Conservation (phyloP, 2,113 vertebrate genomes). For the Sinocyclocheilus anophthalmus region DNA sequence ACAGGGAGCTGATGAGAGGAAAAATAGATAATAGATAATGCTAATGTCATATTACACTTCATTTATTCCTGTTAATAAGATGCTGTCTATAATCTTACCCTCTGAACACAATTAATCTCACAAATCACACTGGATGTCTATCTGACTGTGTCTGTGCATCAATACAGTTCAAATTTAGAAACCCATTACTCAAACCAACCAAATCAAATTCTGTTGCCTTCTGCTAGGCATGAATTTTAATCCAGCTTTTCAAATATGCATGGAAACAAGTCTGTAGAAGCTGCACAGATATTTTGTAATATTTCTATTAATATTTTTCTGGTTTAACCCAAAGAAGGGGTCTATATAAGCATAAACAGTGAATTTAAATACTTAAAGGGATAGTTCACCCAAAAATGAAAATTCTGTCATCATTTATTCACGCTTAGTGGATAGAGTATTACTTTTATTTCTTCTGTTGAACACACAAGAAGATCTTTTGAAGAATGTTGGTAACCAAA, state of each 20-base stretch:
- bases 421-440: not conserved
- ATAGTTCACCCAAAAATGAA: not conserved
- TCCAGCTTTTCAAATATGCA: slow-evolving; percentile 66
- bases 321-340: not conserved
- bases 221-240: slow-evolving; percentile 68
- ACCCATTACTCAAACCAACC: slow-evolving; percentile 59
- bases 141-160: slow-evolving; percentile 34
- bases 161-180: slow-evolving; percentile 51
- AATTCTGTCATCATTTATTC: not conserved
- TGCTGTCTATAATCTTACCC: slow-evolving; percentile 5
- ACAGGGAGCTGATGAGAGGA: slow-evolving; percentile 85
- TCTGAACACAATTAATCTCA: slow-evolving; percentile 17
- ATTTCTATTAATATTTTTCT: not conserved
- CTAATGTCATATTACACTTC: slow-evolving; percentile 16
- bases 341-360: not conserved
- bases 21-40: slow-evolving; percentile 18
- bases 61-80: slow-evolving; percentile 18
- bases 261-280: slow-evolving; percentile 54
- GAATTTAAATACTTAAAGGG: not conserved
- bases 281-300: slow-evolving; percentile 12
- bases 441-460: not conserved
- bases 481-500: not conserved
- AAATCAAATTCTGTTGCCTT: slow-evolving; percentile 55
- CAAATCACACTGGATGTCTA: slow-evolving; percentile 7
- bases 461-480: not conserved